phyloP scores from a whole-genome alignment of 2,797 vertebrate species.

The Lagocephalus sceleratus region DNA sequence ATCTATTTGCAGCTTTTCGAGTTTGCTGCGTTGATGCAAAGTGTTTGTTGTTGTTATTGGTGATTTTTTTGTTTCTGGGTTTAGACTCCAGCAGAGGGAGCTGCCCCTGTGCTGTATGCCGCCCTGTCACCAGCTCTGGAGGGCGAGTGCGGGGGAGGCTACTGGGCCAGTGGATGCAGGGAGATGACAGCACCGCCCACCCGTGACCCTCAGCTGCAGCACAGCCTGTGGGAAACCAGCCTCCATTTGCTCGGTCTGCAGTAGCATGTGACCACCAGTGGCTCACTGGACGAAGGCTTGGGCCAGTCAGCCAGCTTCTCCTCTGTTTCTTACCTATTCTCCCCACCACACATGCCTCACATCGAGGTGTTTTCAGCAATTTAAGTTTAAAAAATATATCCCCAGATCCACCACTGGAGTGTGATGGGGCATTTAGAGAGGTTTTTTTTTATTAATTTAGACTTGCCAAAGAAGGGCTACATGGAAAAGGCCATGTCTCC shows the following conservation, averaged over 20 bases:
- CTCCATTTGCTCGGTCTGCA: constrained; percentile 68
- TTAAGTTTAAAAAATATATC: constrained; percentile 23
- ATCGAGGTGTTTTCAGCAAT: constrained; percentile 19
- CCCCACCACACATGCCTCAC: constrained; percentile 18
- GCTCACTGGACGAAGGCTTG: constrained; percentile 20
- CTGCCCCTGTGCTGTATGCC: constrained; percentile 76
- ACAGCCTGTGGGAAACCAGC: constrained; percentile 81
- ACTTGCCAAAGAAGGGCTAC: constrained; percentile 56
- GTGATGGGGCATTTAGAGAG: constrained; percentile 39
- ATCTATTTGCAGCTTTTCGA: too few species aligned
- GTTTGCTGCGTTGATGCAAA: not conserved
- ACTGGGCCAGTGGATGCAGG: constrained; percentile 78
- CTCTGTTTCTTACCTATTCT: not conserved
- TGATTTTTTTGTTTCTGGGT: constrained; percentile 4
- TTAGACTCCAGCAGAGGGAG: constrained; percentile 84
- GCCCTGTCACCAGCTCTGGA: constrained; percentile 78
- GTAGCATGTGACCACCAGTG: constrained; percentile 32
- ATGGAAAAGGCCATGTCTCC: constrained; percentile 29
- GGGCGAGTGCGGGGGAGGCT: constrained; percentile 76
- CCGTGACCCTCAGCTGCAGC: constrained; percentile 77
- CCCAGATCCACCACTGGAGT: constrained; percentile 37
- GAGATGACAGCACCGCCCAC: constrained; percentile 68
- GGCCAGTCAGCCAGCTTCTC: constrained; percentile 18
- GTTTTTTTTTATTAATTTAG: constrained; percentile 13
- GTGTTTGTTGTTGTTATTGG: not conserved